Base-by-base conservation (phyloP, 2,888 invertebrate species). In the Actias luna region DNA sequence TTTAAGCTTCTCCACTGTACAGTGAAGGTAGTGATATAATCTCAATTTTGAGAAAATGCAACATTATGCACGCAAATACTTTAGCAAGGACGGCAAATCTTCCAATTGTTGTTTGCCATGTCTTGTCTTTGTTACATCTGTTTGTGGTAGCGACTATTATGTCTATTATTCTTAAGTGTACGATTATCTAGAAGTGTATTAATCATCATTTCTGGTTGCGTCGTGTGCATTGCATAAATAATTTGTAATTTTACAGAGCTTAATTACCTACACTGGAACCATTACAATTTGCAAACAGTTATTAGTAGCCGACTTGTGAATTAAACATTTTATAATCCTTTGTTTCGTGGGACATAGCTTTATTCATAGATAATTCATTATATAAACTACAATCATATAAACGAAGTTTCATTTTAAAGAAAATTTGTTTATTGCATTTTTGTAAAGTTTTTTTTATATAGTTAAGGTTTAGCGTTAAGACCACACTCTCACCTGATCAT, bases 31-130 rank as follows among this genome's bases (percentile, higher is more conserved):
- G 16, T 18, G 52, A 52, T 29, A 52, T 8, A 27, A 52, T 52
- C 29, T 16, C 62, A 69, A 68, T 64, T 69, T 67, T 69, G 12
- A 69, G 67, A 68, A 69, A 73, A 71, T 73, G 71, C 73, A 69
- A 69, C 69, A 72, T 58, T 58, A 68, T 69, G 67, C 69, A 70
- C 69, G 65, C 66, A 65, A 71, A 67, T 65, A 55, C 59, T 63
- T 36, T 64, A 65, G 65, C 74, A 76, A 74, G 74, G 72, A 71
- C 70, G 69, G 16, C 5, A 27, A 63, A 62, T 73, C 65, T 72
- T 69, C 73, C 69, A 75, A 75, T 46, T 8, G 22, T 46, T 55
- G 64, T 65, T 66, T 64, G 63, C 60, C 61, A 65, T 67, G 60
- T 39, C 52, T 52, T 59, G 27, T 39, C 29, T 58, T 58, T 36